A percentile compares a stretch with the other conserved stretches of the same genome.
These are phyloP conservation scores for Rhagophthalmus giganteus DNA, from an alignment of 2,888 invertebrate genomes.

Conservation along the genomic window DNA sequence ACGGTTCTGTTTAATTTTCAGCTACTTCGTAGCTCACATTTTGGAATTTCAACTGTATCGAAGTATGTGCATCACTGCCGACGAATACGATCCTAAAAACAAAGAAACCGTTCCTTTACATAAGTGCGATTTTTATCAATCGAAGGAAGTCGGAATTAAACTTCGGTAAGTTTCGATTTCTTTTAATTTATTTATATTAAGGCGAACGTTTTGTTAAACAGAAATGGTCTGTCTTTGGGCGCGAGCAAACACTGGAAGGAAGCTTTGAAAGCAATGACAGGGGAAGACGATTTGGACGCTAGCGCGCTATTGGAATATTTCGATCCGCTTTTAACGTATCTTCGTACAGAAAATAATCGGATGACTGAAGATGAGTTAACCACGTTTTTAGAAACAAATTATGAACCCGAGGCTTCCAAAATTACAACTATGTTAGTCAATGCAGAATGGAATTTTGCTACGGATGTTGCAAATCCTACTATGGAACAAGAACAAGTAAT, in stretches of 20 bases:
- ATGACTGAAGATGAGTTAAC: conserved; percentile 34
- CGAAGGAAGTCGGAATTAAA: conserved; percentile 66
- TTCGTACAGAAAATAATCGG: conserved; percentile 50
- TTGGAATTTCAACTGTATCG: conserved; percentile 76
- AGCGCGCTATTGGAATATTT: conserved; percentile 62
- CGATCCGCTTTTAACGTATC: conserved; percentile 59
- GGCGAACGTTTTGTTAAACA: too few species aligned
- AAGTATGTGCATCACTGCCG: conserved; percentile 67
- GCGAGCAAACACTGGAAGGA: conserved; percentile 60
- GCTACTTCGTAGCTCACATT: conserved; percentile 66
- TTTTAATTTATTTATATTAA: too few species aligned
- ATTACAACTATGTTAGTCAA: conserved; percentile 45
- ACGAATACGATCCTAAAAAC: conserved; percentile 61
- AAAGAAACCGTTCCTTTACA: conserved; percentile 64
- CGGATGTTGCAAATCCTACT: conserved; percentile 45
- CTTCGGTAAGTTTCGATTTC: conserved; percentile 59
- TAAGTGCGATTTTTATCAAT: conserved; percentile 71
- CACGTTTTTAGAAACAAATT: conserved; percentile 34
- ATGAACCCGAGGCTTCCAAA: conserved; percentile 38
- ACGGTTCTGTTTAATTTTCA: too few species aligned
- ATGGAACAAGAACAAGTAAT: conserved; percentile 39
- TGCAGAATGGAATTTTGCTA: conserved; percentile 50
- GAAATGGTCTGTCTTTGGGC: conserved; percentile 57
- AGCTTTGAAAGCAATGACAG: conserved; percentile 62
- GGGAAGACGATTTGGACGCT: conserved; percentile 59